A percentile compares a stretch with the other conserved stretches of the same genome.
phyloP scores from a whole-genome alignment of 2,113 vertebrate species.

The Talpa occidentalis region DNA sequence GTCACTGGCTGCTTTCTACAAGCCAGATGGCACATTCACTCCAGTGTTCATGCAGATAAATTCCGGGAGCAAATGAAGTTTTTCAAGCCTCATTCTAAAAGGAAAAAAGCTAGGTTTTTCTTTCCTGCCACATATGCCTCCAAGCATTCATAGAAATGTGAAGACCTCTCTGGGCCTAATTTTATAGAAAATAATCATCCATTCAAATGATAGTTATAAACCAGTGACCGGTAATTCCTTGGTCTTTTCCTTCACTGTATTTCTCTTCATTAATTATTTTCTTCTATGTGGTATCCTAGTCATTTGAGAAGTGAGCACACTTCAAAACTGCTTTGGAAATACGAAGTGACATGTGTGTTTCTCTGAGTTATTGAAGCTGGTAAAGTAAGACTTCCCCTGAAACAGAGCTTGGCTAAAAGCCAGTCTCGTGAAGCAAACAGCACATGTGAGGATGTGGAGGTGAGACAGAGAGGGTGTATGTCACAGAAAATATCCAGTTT shows the following conservation, averaged over 20 bases:
- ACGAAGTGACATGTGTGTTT: not conserved
- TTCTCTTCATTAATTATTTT: not conserved
- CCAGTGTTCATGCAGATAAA: not conserved
- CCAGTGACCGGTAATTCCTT: not conserved
- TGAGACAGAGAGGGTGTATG: accelerated
- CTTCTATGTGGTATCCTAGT: not conserved
- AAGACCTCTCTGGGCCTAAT: not conserved
- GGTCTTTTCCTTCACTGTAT: not conserved
- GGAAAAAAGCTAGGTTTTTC: not conserved
- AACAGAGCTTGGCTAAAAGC: not conserved
- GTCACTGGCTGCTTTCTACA: too few species aligned
- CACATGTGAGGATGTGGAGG: accelerated
- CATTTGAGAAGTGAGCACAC: not conserved
- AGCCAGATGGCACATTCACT: not conserved
- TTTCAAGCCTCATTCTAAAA: not conserved
- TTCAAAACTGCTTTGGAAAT: not conserved
- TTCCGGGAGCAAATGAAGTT: not conserved
- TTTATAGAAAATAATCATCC: not conserved
- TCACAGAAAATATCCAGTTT: not conserved
- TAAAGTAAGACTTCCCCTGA: not conserved
- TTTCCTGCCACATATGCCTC: not conserved
- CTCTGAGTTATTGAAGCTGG: not conserved
- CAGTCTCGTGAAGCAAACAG: not conserved
- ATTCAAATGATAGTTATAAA: not conserved
- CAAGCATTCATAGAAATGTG: not conserved